phyloP scores from a whole-genome alignment of 2,113 vertebrate species.

The Microcebus griseorufus region DNA sequence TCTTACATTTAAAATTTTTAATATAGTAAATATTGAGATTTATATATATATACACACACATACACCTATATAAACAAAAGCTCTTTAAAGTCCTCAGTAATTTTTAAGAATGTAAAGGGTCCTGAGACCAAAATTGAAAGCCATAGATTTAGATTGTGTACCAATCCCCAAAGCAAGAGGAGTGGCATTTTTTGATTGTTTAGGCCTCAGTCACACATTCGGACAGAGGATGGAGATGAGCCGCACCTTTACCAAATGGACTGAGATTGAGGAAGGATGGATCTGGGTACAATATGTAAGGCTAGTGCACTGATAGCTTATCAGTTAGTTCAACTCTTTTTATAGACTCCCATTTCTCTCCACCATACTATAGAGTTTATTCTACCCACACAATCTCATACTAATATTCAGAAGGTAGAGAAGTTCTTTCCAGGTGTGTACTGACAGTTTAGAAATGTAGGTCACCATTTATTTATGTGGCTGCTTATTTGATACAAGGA shows the following conservation, averaged over 20 bases:
- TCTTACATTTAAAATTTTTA: too few species aligned
- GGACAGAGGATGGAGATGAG: background rate
- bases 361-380: background rate
- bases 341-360: background rate
- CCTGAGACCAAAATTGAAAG: background rate
- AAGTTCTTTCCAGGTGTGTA: background rate
- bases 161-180: background rate
- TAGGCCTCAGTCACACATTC: background rate
- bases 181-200: background rate
- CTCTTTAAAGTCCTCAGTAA: background rate
- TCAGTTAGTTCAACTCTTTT: background rate
- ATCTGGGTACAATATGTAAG: background rate
- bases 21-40: background rate
- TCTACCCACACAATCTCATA: background rate
- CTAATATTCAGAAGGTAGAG: background rate
- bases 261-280: background rate
- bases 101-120: background rate
- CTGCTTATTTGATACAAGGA: conserved; percentile 14
- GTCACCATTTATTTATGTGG: background rate
- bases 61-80: background rate
- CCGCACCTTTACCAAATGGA: background rate
- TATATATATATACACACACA: too few species aligned
- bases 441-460: conserved; percentile 26
- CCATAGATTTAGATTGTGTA: background rate
- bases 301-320: background rate